These are phyloP conservation scores for Chrosomus eos DNA, from an alignment of 2,797 vertebrate species.

Conservation along the genomic window DNA sequence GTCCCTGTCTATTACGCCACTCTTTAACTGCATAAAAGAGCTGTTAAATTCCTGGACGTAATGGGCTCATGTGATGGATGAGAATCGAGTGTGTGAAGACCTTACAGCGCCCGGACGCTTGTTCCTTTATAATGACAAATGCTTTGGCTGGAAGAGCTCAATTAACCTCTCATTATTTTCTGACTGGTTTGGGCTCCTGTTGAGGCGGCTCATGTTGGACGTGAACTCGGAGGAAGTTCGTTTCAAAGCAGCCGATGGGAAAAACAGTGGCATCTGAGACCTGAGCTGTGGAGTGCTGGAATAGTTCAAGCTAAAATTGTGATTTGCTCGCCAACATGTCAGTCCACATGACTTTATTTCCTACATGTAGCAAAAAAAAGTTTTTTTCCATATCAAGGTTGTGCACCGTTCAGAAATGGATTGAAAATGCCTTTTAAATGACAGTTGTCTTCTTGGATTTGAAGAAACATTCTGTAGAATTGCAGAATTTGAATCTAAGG, in stretches of 20 bases:
- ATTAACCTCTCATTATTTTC: slow-evolving; percentile 60
- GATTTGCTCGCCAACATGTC: not conserved
- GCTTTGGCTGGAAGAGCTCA: slow-evolving; percentile 53
- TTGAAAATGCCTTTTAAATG: not conserved
- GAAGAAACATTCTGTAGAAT: not conserved
- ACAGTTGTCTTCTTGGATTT: not conserved
- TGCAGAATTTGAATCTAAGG: not conserved
- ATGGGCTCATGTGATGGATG: slow-evolving; percentile 54
- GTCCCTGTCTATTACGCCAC: slow-evolving; percentile 6
- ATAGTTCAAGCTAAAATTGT: not conserved
- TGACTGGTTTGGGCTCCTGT: slow-evolving; percentile 23
- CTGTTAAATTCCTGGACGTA: slow-evolving; percentile 34
- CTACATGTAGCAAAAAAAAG: not conserved
- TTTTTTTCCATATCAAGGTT: not conserved
- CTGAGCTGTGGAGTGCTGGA: not conserved
- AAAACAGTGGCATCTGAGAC: not conserved
- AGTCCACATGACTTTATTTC: not conserved
- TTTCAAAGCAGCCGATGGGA: not conserved
- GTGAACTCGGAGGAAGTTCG: slow-evolving; percentile 22
- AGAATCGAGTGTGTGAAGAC: slow-evolving; percentile 36
- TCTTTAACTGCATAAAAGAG: slow-evolving; percentile 34
- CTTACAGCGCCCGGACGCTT: slow-evolving; percentile 40
- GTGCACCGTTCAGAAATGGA: not conserved
- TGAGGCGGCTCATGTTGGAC: slow-evolving; percentile 13
- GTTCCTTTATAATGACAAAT: slow-evolving; percentile 55